Evolutionary conservation across 2,797 vertebrate genomes (phyloP).

Genomic region (Catamblyrhynchus diadema): DNA sequence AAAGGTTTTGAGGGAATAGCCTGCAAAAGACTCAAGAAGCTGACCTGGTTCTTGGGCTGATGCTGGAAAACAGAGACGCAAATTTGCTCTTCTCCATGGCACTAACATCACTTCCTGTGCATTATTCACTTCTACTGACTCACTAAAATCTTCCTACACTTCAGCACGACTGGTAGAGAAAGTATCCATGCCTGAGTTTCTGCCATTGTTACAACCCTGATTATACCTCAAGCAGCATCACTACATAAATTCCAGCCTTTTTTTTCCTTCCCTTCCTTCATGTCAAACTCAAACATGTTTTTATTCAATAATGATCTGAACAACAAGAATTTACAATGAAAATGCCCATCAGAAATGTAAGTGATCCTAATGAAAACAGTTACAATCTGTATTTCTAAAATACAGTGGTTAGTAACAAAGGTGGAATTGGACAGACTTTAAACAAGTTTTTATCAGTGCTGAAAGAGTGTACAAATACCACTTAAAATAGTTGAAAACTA

Average conservation of each 20-base stretch:
- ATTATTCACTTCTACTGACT: not conserved
- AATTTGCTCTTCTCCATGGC: not conserved
- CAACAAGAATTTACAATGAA: not conserved
- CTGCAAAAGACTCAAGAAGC: not conserved
- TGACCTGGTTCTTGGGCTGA: not conserved
- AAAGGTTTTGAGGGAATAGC: not conserved
- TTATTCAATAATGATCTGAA: not conserved
- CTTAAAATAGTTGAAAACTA: slow-evolving; percentile 28
- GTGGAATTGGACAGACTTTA: not conserved
- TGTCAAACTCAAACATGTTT: not conserved
- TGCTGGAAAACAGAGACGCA: not conserved
- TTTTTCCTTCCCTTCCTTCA: not conserved
- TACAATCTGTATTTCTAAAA: not conserved
- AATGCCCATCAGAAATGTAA: not conserved
- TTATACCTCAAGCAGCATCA: not conserved
- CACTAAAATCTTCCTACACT: not conserved
- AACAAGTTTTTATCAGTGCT: slow-evolving; percentile 5
- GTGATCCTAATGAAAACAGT: not conserved
- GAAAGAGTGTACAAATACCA: slow-evolving; percentile 18
- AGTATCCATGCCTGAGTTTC: not conserved
- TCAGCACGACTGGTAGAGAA: not conserved
- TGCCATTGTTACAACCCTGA: not conserved
- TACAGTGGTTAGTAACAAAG: not conserved
- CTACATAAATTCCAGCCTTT: not conserved
- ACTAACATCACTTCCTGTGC: not conserved